Percentiles rank a stretch among this genome's conserved stretches.
These are phyloP conservation scores for Siniperca chuatsi DNA, from an alignment of 2,113 vertebrate species.

Conservation along the genomic window DNA sequence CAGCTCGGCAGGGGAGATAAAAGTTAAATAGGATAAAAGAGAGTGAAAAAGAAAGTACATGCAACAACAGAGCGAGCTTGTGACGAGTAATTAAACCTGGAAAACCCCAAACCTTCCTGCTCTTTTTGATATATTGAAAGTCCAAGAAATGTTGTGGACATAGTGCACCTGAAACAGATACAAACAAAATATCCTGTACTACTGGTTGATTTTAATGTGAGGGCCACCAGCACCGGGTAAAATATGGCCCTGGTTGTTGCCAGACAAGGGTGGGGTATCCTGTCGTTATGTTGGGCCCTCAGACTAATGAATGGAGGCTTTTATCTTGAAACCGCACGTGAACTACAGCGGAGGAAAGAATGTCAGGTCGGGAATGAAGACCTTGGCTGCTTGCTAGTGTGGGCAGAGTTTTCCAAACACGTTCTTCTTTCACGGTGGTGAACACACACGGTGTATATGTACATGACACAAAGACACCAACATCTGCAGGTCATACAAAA, in stretches of 20 bases:
- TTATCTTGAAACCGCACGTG: conserved; percentile 75
- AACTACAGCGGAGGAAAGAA: conserved; percentile 74
- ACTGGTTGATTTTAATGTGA: conserved; percentile 47
- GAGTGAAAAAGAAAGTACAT: conserved; percentile 61
- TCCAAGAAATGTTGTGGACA: not conserved
- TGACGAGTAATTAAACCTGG: conserved; percentile 52
- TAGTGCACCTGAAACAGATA: conserved; percentile 12
- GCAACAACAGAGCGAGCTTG: conserved; percentile 22
- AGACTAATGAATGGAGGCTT: conserved; percentile 81
- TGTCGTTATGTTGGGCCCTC: conserved; percentile 59
- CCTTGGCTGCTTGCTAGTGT: conserved; percentile 34
- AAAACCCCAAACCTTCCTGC: conserved; percentile 46
- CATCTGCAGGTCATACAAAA: conserved; percentile 61
- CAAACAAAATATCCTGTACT: conserved; percentile 20
- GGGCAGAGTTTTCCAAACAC: conserved; percentile 63
- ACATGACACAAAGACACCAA: conserved; percentile 6
- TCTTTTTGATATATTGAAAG: conserved; percentile 2
- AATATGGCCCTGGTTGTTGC: conserved; percentile 60
- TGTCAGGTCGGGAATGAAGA: conserved; percentile 63
- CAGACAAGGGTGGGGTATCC: conserved; percentile 80
- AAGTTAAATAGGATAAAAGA: conserved; percentile 59
- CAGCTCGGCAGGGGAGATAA: conserved; percentile 55
- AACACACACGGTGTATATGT: conserved; percentile 7
- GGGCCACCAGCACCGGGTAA: conserved; percentile 57
- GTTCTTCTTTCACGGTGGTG: conserved; percentile 15